phyloP scores from a whole-genome alignment of 1,140 invertebrate genomes.

The Reticulitermes speratus region DNA sequence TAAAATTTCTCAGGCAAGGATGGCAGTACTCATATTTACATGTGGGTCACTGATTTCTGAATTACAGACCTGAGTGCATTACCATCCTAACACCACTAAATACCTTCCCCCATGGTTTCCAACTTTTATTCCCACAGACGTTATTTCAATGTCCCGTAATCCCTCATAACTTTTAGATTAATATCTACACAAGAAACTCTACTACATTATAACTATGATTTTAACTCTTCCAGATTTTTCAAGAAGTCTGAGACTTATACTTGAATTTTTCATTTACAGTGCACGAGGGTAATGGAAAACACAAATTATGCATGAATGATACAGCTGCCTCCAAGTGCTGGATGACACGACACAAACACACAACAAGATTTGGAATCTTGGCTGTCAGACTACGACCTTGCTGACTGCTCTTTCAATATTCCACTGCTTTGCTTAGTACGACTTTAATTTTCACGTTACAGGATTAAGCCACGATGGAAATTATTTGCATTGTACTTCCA shows the following conservation, averaged over 20 bases:
- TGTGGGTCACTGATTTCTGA: background rate
- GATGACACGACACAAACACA: conserved; percentile 15
- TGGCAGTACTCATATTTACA: background rate
- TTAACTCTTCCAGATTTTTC: background rate
- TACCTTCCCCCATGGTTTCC: background rate
- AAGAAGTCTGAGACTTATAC: background rate
- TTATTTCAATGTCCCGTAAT: background rate
- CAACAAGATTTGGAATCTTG: background rate
- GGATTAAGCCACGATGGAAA: too few relatives aligned
- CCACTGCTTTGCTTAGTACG: background rate
- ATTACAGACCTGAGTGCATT: background rate
- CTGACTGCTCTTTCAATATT: background rate
- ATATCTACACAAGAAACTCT: background rate
- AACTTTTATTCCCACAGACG: background rate
- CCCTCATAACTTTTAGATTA: background rate
- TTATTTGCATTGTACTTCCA: too few relatives aligned
- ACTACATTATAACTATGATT: background rate
- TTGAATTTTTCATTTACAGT: background rate
- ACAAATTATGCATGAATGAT: background rate
- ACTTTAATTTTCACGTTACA: too few relatives aligned
- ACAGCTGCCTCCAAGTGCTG: background rate
- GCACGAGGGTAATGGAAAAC: background rate
- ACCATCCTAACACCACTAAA: background rate
- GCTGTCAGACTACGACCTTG: background rate
- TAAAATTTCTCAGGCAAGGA: background rate